A percentile compares a stretch with the other conserved stretches of the same genome.
Conservation (phyloP, 2,797 vertebrate species). For the Percopsis omiscomaycus region DNA sequence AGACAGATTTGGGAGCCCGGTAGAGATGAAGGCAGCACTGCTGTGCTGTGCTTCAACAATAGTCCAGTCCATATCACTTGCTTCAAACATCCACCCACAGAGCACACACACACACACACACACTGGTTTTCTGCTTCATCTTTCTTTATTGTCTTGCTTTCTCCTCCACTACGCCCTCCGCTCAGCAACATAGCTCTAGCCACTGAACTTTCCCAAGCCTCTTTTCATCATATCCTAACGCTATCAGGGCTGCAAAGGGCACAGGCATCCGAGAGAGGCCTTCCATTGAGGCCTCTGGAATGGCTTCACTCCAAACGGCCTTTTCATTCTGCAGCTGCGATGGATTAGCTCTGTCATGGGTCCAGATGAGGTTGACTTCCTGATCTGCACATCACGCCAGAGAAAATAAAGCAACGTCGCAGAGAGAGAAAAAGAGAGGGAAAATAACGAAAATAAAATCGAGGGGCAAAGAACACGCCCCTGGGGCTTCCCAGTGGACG, state of each 20-base stretch:
- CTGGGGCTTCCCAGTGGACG: slow-evolving; percentile 33
- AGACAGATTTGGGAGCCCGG: slow-evolving; percentile 1
- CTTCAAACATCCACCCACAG: neutral
- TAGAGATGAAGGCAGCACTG: neutral
- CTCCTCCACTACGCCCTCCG: slow-evolving; percentile 24
- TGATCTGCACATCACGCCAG: slow-evolving; percentile 56
- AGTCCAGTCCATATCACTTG: slow-evolving; percentile 33
- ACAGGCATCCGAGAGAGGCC: slow-evolving; percentile 63
- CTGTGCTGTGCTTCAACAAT: slow-evolving; percentile 9
- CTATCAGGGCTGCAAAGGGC: slow-evolving; percentile 66
- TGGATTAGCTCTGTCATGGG: slow-evolving; percentile 75
- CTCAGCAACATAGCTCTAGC: slow-evolving; percentile 52
- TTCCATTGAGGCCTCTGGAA: slow-evolving; percentile 65
- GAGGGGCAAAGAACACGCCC: slow-evolving; percentile 34
- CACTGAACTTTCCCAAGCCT: slow-evolving; percentile 52
- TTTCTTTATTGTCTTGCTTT: slow-evolving; percentile 29
- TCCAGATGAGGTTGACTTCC: slow-evolving; percentile 74
- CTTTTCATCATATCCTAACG: slow-evolving; percentile 66
- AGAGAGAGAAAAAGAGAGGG: slow-evolving; percentile 14
- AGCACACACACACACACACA: slow-evolving; percentile 13
- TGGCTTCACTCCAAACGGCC: slow-evolving; percentile 73
- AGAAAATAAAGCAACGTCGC: slow-evolving; percentile 54
- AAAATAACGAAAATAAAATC: slow-evolving; percentile 30
- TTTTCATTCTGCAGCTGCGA: slow-evolving; percentile 79
- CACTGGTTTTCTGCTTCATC: slow-evolving; percentile 42